Percentiles rank a stretch among this genome's conserved stretches.
Evolutionary conservation across 2,888 invertebrate species (phyloP).

Genomic region (Leucania comma): DNA sequence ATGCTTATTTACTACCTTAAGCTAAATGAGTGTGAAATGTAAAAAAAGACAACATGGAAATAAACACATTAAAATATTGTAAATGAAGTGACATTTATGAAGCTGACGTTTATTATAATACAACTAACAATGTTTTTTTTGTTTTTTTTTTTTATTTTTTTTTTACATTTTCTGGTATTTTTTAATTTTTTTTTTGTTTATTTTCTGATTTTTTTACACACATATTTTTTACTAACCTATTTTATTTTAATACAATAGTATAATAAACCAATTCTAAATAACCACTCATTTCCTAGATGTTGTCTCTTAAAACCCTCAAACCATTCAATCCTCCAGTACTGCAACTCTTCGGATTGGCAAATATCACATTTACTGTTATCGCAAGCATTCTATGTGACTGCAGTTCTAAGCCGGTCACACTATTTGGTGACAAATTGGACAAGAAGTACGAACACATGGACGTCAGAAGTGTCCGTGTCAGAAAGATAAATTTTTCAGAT

Average conservation of each 20-base stretch:
- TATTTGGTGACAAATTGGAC: background rate
- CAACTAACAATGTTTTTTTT: background rate
- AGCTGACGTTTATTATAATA: background rate
- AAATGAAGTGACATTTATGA: too few relatives aligned
- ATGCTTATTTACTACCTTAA: background rate
- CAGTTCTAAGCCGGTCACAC: too few relatives aligned
- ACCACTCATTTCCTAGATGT: conserved; percentile 6
- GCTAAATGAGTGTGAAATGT: background rate
- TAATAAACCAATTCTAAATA: background rate
- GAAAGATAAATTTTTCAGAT: background rate
- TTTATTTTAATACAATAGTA: background rate
- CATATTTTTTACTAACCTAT: background rate
- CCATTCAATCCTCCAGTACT: background rate
- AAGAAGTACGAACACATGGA: background rate
- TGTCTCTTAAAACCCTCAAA: background rate
- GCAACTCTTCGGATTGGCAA: background rate
- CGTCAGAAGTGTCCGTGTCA: background rate
- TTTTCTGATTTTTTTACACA: background rate
- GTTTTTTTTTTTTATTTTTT: background rate
- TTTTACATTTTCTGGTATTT: background rate
- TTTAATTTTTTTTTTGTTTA: background rate
- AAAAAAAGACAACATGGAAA: background rate
- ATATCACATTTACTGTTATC: background rate
- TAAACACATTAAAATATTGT: background rate
- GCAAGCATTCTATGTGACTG: background rate